phyloP scores from a whole-genome alignment of 2,888 invertebrate species.

The Drosophila ustulata region DNA sequence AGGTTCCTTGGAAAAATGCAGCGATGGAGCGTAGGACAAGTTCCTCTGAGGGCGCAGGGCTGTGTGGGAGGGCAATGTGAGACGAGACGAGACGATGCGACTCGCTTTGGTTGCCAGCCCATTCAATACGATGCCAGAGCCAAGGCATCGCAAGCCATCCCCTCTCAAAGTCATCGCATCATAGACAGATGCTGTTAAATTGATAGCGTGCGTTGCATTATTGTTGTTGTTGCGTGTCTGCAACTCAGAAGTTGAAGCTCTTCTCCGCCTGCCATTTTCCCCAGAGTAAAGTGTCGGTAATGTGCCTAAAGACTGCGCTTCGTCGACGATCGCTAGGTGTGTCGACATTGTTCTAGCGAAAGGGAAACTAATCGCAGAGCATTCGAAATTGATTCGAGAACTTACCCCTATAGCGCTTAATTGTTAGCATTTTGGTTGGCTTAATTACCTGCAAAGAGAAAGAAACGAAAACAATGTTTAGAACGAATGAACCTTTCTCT shows the following conservation, averaged over 20 bases:
- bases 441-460: slow-evolving; percentile 71
- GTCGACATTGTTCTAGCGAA: slow-evolving; percentile 55
- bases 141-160: background rate
- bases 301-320: slow-evolving; percentile 44
- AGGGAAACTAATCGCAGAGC: slow-evolving; percentile 48
- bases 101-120: slow-evolving; percentile 22
- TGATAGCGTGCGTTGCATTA: slow-evolving; percentile 74
- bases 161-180: slow-evolving; percentile 53
- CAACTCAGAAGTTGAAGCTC: slow-evolving; percentile 27
- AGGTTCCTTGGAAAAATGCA: slow-evolving; percentile 77
- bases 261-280: no score
- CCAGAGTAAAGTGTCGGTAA: slow-evolving; percentile 36
- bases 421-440: slow-evolving; percentile 61
- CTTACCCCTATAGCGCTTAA: slow-evolving; percentile 74
- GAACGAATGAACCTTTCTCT: slow-evolving; percentile 8
- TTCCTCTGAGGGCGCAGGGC: slow-evolving; percentile 52
- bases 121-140: slow-evolving; percentile 33
- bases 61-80: slow-evolving; percentile 59
- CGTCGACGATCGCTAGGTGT: slow-evolving; percentile 40
- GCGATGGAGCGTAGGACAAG: slow-evolving; percentile 55
- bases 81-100: slow-evolving; percentile 10
- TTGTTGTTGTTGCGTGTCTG: slow-evolving; percentile 59
- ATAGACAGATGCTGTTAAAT: slow-evolving; percentile 84
- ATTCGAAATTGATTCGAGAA: slow-evolving; percentile 19
- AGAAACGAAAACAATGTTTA: background rate